Evolutionary conservation across 2,113 vertebrate genomes (phyloP).

Genomic region (Hemiscyllium ocellatum): DNA sequence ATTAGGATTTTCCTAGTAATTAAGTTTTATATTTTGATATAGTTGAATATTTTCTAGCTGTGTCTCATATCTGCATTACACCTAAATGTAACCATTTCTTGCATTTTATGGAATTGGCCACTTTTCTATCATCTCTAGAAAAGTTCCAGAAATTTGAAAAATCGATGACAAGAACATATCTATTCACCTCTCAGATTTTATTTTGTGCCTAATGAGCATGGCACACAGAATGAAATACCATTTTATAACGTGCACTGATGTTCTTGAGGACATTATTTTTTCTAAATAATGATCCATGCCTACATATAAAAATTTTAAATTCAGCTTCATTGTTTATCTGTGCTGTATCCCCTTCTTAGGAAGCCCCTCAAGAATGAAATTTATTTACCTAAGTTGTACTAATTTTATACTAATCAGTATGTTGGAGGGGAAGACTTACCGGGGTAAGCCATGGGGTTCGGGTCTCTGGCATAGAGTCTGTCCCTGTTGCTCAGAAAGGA

Average conservation of each 20-base stretch:
- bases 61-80: not conserved
- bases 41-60: not conserved
- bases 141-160: not conserved
- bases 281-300: not conserved
- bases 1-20: not conserved
- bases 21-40: not conserved
- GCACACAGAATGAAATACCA: not conserved
- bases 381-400: not conserved
- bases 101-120: not conserved
- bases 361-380: not conserved
- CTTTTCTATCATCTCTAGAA: not conserved
- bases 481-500: too few species aligned
- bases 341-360: not conserved
- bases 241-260: not conserved
- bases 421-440: too few species aligned
- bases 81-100: not conserved
- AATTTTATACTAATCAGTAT: not conserved
- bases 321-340: not conserved
- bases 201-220: not conserved
- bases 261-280: not conserved
- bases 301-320: slow-evolving; percentile 1
- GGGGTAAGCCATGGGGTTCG: too few species aligned
- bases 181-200: not conserved
- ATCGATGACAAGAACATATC: too few species aligned
- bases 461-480: too few species aligned